Percentiles rank a stretch among this genome's conserved stretches.
Conservation (phyloP, 1,140 invertebrate species). For the Drosophila azteca region DNA sequence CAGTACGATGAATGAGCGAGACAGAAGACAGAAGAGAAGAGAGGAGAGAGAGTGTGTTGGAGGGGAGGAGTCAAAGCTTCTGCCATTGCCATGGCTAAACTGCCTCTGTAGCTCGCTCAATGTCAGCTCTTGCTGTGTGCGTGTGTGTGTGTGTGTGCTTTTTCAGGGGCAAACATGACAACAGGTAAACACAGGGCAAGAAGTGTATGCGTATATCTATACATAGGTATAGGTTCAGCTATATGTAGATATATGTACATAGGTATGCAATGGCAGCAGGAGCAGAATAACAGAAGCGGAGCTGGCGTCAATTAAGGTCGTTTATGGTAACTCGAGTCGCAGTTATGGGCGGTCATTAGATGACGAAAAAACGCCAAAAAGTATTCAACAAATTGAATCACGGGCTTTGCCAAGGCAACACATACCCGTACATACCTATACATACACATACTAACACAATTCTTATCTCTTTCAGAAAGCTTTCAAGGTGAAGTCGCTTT, state of each 20-base stretch:
- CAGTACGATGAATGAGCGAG: neutral
- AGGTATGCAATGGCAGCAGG: slow-evolving; percentile 15
- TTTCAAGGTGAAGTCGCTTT: slow-evolving; percentile 50
- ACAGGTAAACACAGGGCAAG: slow-evolving; percentile 47
- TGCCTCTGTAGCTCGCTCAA: slow-evolving; percentile 55
- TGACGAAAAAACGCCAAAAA: slow-evolving; percentile 54
- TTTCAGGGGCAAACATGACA: slow-evolving; percentile 58
- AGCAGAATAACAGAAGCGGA: slow-evolving; percentile 14
- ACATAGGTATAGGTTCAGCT: no score
- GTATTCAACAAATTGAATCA: slow-evolving; percentile 61
- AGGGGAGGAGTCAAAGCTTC: slow-evolving; percentile 11
- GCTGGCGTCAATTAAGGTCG: slow-evolving; percentile 57
- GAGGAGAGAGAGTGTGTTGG: neutral
- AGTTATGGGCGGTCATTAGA: slow-evolving; percentile 53
- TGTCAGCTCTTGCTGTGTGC: slow-evolving; percentile 37
- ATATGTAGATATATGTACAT: no score
- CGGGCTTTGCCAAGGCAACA: slow-evolving; percentile 15
- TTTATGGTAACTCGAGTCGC: slow-evolving; percentile 56
- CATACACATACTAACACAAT: slow-evolving; percentile 27
- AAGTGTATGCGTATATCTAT: neutral
- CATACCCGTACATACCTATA: slow-evolving; percentile 8
- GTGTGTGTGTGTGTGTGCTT: slow-evolving; percentile 1
- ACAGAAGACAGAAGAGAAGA: no score
- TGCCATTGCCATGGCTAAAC: slow-evolving; percentile 34
- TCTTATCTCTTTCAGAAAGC: slow-evolving; percentile 30